Evolutionary conservation across 1,140 invertebrate species (phyloP), one percentile per base, ranked within the genome.

Genomic region (Chymomyza costata): DNA sequence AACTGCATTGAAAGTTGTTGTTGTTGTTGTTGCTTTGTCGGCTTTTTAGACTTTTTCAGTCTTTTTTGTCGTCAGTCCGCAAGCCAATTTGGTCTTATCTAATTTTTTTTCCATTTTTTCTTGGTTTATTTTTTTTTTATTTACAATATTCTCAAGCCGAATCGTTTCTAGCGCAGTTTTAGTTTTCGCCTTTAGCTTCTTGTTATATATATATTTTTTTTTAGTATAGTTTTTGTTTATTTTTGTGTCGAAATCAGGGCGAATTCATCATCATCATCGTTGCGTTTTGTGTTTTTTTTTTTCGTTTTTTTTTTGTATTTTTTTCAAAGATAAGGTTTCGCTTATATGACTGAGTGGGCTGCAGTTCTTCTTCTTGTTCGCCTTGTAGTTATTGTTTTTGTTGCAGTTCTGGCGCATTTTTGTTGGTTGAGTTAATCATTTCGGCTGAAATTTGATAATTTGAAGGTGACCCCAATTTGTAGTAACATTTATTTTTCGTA

Each of bases 171-270:
- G 49, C 32, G 37, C 18, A 30, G 6, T 34, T n/a, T 34, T 13
- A 13, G 2, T 8, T 6, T 34, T 8, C 38, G 15, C 7, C 13
- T 50, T 1, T 28, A 16, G 16, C 10, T 10, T 28, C 10, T 6
- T 28, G 10, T 35, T 58, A 35, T 37, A 60, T 34, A 14, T 13
- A 34, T 14, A 47, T 58, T 56, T 44, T 69, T 31, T 49, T 17
- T 41, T 37, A 53, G 3, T 41, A 10, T 34, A 51, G 11, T 44
- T 70, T 70, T 65, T 66, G 73, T 71, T 78, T 80, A 56, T 78
- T 78, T 80, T 78, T 80, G 51, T 80, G 73, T 80, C 73, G 73
- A 78, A 78, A 78, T 78, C 73, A 78, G 73, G 73, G 73, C 73
- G 71, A 80, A 78, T 74, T 76, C 70, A 76, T 78, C 73, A 78